These are phyloP conservation scores for Baryphthengus martii DNA, from an alignment of 2,113 vertebrate species.

Conservation along the genomic window DNA sequence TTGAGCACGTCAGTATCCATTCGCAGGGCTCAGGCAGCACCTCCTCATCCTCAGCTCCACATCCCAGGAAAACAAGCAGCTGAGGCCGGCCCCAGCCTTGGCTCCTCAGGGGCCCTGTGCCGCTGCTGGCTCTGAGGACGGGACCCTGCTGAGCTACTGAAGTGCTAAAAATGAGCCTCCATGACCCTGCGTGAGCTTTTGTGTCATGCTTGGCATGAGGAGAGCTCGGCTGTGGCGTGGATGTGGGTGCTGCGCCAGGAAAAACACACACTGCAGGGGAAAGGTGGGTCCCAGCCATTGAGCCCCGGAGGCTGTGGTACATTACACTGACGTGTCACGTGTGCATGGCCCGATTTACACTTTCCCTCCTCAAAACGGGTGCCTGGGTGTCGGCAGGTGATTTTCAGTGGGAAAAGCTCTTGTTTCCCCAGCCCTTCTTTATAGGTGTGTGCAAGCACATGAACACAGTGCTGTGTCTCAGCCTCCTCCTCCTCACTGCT, in stretches of 20 bases:
- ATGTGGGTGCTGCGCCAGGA: neutral
- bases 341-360: rapidly evolving
- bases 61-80: neutral
- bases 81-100: neutral
- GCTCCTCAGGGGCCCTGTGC: neutral
- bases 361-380: rapidly evolving
- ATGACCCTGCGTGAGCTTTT: neutral
- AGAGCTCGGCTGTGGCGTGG: neutral
- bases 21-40: neutral
- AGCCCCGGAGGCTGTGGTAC: rapidly evolving
- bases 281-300: neutral
- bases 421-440: rapidly evolving
- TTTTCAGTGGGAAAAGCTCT: neutral
- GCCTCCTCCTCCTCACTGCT: neutral
- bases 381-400: rapidly evolving
- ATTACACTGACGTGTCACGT: rapidly evolving
- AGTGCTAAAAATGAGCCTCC: neutral
- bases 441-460: rapidly evolving
- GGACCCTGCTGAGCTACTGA: neutral
- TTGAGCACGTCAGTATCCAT: neutral
- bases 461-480: rapidly evolving
- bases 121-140: neutral
- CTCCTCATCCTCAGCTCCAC: neutral
- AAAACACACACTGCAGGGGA: neutral
- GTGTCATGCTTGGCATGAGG: neutral